Evolutionary conservation across 1,140 invertebrate genomes (phyloP).

Genomic region (Adelges cooleyi): DNA sequence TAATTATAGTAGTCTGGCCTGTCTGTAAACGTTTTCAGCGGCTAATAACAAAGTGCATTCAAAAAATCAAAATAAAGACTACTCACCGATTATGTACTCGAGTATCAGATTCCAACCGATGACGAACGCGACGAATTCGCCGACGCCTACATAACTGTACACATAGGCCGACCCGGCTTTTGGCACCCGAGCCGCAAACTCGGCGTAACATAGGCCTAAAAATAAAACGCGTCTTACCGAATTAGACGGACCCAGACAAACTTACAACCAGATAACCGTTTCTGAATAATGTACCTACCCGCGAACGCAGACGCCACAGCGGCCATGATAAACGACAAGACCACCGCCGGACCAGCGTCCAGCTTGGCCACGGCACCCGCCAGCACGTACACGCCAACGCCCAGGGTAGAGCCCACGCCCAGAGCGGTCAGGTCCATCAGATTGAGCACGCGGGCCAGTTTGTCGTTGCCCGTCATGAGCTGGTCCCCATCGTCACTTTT

Average conservation of each 20-base stretch:
- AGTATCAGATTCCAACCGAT: conserved; percentile 84
- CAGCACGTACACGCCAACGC: conserved; percentile 82
- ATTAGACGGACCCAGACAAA: not conserved
- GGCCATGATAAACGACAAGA: conserved; percentile 78
- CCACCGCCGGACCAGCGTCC: conserved; percentile 74
- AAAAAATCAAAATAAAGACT: conserved; percentile 31
- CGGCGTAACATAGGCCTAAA: conserved; percentile 66
- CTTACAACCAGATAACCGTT: not conserved
- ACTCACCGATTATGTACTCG: conserved; percentile 76
- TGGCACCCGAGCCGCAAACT: conserved; percentile 77
- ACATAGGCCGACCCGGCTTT: conserved; percentile 77
- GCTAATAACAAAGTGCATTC: too few species aligned
- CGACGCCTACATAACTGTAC: conserved; percentile 79
- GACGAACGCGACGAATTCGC: conserved; percentile 65
- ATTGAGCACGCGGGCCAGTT: conserved; percentile 60
- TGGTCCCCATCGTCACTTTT: conserved; percentile 10
- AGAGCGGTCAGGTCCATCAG: conserved; percentile 67
- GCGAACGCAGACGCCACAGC: conserved; percentile 79
- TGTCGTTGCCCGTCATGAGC: conserved; percentile 29
- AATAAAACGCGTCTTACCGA: conserved; percentile 35
- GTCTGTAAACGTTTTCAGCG: too few species aligned
- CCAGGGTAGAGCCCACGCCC: conserved; percentile 78
- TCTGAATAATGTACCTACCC: conserved; percentile 45
- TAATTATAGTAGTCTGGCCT: too few species aligned
- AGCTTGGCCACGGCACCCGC: conserved; percentile 76